phyloP scores from a whole-genome alignment of 2,113 vertebrate genomes.

The Bambusicola thoracicus region DNA sequence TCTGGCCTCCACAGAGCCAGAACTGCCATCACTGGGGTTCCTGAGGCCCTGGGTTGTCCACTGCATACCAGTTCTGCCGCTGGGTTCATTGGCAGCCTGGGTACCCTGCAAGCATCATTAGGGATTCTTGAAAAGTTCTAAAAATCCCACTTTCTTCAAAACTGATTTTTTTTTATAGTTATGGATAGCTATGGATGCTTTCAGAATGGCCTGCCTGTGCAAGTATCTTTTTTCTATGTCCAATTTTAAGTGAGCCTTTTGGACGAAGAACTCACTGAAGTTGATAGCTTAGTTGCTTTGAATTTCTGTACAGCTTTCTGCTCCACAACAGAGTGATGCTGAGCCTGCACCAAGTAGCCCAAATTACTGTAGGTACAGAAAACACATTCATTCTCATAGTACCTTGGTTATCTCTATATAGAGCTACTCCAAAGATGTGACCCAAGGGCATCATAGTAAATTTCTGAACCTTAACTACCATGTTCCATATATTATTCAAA shows the following conservation, averaged over 20 bases:
- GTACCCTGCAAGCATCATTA: not conserved
- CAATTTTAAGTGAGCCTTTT: slow-evolving; percentile 14
- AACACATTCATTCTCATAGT: slow-evolving; percentile 27
- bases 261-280: slow-evolving; percentile 6
- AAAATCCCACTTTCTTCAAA: not conserved
- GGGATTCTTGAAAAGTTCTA: not conserved
- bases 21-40: not conserved
- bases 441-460: slow-evolving; percentile 10
- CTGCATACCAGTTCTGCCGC: not conserved
- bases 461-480: slow-evolving; percentile 35
- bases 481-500: slow-evolving; percentile 16
- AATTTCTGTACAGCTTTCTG: slow-evolving; percentile 24
- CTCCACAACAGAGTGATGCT: slow-evolving; percentile 48
- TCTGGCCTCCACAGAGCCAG: rapidly evolving
- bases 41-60: not conserved
- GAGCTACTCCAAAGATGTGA: slow-evolving; percentile 9
- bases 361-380: slow-evolving; percentile 23
- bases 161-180: not conserved
- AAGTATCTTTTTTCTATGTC: not conserved
- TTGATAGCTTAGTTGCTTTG: slow-evolving; percentile 46
- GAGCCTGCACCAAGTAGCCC: slow-evolving; percentile 47
- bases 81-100: not conserved
- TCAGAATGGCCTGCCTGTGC: slow-evolving; percentile 46
- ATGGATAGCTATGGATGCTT: not conserved
- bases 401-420: slow-evolving; percentile 9